These are phyloP conservation scores for Gastrophryne carolinensis DNA, from an alignment of 2,797 vertebrate species.

Conservation along the genomic window DNA sequence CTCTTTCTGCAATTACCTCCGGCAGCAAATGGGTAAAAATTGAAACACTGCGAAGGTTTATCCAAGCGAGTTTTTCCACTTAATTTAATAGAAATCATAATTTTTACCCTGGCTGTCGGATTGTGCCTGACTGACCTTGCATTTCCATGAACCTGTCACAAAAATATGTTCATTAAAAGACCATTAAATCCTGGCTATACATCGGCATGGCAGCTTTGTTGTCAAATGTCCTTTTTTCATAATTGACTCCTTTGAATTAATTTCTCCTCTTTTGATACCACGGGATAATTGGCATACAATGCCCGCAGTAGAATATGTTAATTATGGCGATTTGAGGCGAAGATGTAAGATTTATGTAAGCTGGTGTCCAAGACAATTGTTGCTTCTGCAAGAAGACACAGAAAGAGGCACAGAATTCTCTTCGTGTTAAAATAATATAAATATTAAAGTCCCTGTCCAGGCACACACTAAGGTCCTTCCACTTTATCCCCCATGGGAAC, in stretches of 20 bases:
- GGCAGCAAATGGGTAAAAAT: neutral
- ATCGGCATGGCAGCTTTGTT: neutral
- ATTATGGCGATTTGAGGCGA: neutral
- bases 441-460: too few species aligned
- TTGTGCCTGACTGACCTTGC: neutral
- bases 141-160: neutral
- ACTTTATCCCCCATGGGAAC: too few species aligned
- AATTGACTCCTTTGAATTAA: neutral
- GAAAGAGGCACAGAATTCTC: too few species aligned
- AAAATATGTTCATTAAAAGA: neutral
- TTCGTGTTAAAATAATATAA: too few species aligned
- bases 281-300: neutral
- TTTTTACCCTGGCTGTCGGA: neutral
- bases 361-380: neutral
- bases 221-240: neutral
- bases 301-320: neutral
- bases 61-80: neutral
- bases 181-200: neutral
- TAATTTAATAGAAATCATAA: neutral
- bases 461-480: too few species aligned
- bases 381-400: neutral
- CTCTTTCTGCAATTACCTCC: too few species aligned
- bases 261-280: neutral
- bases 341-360: neutral
- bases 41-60: neutral